Evolutionary conservation across 2,797 vertebrate species (phyloP).

Genomic region (Brotula barbata): DNA sequence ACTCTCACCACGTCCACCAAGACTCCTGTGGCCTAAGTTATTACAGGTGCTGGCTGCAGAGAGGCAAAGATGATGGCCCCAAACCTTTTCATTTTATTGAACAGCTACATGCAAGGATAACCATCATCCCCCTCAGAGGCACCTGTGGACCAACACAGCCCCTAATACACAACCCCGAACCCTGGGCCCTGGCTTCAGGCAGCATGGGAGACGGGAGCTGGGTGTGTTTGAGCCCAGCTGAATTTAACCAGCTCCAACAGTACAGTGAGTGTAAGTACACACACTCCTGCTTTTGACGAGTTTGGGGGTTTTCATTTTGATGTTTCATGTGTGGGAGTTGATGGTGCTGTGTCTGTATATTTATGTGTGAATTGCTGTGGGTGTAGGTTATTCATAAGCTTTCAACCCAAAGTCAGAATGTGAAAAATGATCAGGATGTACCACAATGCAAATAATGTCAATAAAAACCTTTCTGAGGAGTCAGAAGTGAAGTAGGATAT

Average conservation of each 20-base stretch:
- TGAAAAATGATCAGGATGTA: too few relatives aligned
- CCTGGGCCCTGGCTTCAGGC: slow-evolving; percentile 20
- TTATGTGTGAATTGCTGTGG: not conserved
- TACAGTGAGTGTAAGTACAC: slow-evolving; percentile 92
- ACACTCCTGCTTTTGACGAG: not conserved
- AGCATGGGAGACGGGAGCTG: slow-evolving; percentile 86
- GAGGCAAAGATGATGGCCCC: slow-evolving; percentile 58
- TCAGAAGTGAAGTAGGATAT: too few relatives aligned
- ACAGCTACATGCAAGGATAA: slow-evolving; percentile 60
- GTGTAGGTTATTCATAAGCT: too few relatives aligned
- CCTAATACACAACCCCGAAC: slow-evolving; percentile 6
- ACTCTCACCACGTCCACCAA: not conserved
- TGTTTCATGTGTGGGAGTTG: not conserved
- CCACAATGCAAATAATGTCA: too few relatives aligned
- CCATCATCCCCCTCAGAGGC: slow-evolving; percentile 17
- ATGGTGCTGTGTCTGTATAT: not conserved
- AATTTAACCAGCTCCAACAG: slow-evolving; percentile 92
- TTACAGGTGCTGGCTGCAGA: slow-evolving; percentile 19
- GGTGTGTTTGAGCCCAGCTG: slow-evolving; percentile 88
- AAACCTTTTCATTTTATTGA: slow-evolving; percentile 29
- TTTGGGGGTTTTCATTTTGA: not conserved
- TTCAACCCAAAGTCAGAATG: too few relatives aligned
- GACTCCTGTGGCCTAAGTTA: not conserved
- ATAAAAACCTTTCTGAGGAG: too few relatives aligned
- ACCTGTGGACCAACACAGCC: slow-evolving; percentile 8